Conservation (phyloP, 2,888 invertebrate species). For the Agrochola lota region DNA sequence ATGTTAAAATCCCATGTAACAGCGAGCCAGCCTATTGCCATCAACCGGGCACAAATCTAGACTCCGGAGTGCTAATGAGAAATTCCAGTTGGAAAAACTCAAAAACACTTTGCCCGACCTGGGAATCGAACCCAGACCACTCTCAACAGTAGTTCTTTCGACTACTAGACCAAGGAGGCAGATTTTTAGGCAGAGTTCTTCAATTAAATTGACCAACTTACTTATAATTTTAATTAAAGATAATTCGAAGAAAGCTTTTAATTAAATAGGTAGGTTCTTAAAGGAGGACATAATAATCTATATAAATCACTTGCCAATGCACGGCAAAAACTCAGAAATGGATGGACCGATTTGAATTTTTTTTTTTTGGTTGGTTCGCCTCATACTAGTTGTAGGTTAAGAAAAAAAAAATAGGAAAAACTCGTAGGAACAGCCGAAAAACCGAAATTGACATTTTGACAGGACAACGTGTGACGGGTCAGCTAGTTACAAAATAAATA, state of each 20-base stretch:
- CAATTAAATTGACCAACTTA: background rate
- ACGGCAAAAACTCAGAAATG: no score
- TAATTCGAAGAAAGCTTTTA: background rate
- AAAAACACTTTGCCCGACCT: background rate
- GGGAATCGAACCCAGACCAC: background rate
- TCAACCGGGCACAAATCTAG: background rate
- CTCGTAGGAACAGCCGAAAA: no score
- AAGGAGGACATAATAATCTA: background rate
- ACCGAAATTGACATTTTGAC: no score
- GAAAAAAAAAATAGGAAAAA: no score
- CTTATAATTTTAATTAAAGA: background rate
- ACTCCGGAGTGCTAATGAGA: background rate
- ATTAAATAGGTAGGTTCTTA: background rate
- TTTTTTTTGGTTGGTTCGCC: no score
- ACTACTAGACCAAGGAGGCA: background rate
- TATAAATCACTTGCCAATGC: no score
- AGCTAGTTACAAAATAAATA: background rate
- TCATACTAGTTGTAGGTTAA: no score
- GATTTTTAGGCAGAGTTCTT: background rate
- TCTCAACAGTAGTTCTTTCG: background rate
- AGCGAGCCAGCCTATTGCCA: background rate
- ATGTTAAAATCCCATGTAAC: background rate
- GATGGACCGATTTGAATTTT: no score
- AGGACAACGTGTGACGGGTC: no score
- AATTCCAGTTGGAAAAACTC: background rate